Base-by-base conservation (phyloP, 2,113 vertebrate genomes). In the Hippolais icterina region DNA sequence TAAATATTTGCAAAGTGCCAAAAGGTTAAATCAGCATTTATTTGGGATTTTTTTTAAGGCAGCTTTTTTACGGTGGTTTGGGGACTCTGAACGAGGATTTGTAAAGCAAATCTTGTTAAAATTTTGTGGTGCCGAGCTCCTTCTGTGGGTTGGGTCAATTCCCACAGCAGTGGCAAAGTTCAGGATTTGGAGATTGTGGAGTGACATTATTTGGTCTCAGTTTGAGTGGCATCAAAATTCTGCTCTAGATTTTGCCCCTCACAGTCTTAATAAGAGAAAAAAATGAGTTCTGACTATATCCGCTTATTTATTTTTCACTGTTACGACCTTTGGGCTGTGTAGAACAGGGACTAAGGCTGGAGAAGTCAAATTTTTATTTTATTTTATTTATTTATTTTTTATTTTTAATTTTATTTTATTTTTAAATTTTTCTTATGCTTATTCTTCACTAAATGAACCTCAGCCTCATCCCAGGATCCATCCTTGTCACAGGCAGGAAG, bases 281-380 rank as follows among this genome's bases (percentile, higher is more conserved):
- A 60, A 52, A 11, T 0, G 9, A 49, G 3, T 33, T 56, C 28
- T 46, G 9, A 23, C 15, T 50, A 0, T 35, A 66, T 14, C 25
- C 63, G 4, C 31, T 5, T 65, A 10, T 60, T 74, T 79, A 41
- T 66, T 78, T 66, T 75, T 11, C 18, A 52, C 6, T n/a, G 3
- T 1, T n/a, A n/a, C 35, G 23, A n/a, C 9, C 9, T 79, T 79
- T 22, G 11, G 4, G 16, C 35, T 64, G 23, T 35, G 7, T 33
- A 2, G 5, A 46, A 35, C 4, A 29, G 15, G 1, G 47, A 15
- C 56, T 44, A 24, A 42, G 37, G 9, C 5, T 37, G 25, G 11
- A 80, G 24, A 83, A 39, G 16, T 41, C 15, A 42, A 7, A 19
- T 52, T 37, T 10, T 6, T n/a, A n/a, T n/a, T n/a, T n/a, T n/a